Conservation (phyloP, 2,113 vertebrate genomes). For the Cryptomyrus ogoouensis region DNA sequence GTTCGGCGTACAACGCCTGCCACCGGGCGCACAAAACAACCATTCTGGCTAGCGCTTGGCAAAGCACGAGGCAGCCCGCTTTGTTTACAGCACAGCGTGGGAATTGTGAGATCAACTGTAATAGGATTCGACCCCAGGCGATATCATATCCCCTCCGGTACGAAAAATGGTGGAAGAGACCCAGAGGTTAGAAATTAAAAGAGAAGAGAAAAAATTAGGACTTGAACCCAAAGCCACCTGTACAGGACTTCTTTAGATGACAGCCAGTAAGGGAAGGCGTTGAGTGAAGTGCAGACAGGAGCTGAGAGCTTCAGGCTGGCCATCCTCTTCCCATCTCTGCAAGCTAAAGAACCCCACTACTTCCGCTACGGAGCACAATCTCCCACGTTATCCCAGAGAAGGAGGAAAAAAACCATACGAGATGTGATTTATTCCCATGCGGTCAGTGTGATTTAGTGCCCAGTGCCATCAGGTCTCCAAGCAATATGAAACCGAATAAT, state of each 20-base stretch:
- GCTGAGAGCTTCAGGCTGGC: background rate
- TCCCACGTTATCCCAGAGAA: constrained; percentile 40
- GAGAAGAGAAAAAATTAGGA: background rate
- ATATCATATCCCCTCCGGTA: background rate
- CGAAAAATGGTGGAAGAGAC: background rate
- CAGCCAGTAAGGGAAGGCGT: background rate
- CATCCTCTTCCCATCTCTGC: background rate
- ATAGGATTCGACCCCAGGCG: background rate
- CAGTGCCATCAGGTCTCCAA: constrained; percentile 54
- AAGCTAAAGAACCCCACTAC: constrained; percentile 22
- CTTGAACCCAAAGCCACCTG: background rate
- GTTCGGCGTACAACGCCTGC: background rate
- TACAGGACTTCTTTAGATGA: background rate
- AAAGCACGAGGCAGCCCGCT: background rate
- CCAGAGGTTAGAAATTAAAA: background rate
- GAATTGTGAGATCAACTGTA: background rate
- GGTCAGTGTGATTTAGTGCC: constrained; percentile 59
- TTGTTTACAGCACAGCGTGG: background rate
- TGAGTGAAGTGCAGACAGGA: background rate
- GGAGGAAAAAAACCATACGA: constrained; percentile 53
- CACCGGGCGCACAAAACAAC: background rate
- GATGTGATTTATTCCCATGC: constrained; percentile 49
- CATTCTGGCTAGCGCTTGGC: background rate
- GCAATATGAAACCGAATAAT: constrained; percentile 58
- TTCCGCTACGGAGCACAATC: background rate